Conservation (phyloP, 2,797 vertebrate genomes). For the Megalops cyprinoides region DNA sequence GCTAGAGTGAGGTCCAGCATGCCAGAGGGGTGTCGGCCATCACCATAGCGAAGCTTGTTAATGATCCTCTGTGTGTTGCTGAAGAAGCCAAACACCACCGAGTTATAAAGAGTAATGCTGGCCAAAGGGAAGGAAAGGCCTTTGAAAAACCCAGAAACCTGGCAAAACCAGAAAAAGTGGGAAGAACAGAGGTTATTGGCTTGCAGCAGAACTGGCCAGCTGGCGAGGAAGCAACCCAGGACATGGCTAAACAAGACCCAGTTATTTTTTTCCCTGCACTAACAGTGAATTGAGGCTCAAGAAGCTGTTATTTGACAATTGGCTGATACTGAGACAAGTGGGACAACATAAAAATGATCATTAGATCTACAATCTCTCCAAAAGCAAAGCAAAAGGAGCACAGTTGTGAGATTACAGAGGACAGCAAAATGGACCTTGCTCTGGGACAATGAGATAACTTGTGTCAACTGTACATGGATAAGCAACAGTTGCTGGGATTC, state of each 20-base stretch:
- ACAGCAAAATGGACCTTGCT: not conserved
- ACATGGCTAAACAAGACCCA: not conserved
- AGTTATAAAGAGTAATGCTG: slow-evolving; percentile 90
- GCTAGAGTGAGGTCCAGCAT: slow-evolving; percentile 81
- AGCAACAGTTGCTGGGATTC: too few species aligned
- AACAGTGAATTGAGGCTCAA: not conserved
- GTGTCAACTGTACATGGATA: not conserved
- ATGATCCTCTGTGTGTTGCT: slow-evolving; percentile 85
- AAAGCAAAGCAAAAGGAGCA: not conserved
- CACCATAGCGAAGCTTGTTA: slow-evolving; percentile 73
- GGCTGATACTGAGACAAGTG: not conserved
- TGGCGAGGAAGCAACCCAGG: not conserved
- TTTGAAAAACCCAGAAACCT: slow-evolving; percentile 93
- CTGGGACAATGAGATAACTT: slow-evolving; percentile 3
- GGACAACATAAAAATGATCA: not conserved
- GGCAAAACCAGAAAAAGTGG: slow-evolving; percentile 29
- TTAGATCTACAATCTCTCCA: not conserved
- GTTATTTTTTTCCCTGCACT: not conserved
- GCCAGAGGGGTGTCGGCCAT: slow-evolving; percentile 50
- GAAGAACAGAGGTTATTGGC: not conserved
- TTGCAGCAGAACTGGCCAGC: not conserved
- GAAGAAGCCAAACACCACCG: slow-evolving; percentile 90
- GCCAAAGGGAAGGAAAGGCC: slow-evolving; percentile 94
- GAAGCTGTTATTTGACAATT: not conserved
- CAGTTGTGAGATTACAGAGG: not conserved